Base-by-base conservation (phyloP, 92 coral and sea anemone species). In the Nematostella vectensis region DNA sequence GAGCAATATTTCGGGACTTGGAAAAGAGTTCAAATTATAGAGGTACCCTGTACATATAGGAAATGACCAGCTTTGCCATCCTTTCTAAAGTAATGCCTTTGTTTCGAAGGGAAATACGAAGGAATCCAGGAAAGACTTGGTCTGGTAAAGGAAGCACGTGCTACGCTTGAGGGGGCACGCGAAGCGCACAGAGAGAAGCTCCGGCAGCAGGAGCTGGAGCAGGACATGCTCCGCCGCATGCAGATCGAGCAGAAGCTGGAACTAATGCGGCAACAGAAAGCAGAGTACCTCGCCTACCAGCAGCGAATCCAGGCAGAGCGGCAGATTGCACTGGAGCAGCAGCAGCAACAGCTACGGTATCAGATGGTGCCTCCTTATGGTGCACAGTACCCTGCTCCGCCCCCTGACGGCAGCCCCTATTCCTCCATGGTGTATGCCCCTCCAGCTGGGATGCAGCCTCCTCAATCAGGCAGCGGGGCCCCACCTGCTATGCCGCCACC, bases 221-320 rank as follows among this genome's bases (percentile, higher is more conserved):
- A 91, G 59, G 96, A 91, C 67, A 91, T 86, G 96, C 65, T 91
- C 26, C 44, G 98, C 28, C 96, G 98, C 25, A 86, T 91, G 86
- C 98, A 91, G 67, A 91, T 91, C 29, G 98, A 85, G 62, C 91
- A 91, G 68, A 91, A 91, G 48, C 77, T 91, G 27, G 98, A 91
- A 50, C 74, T 91, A 39, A 77, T 91, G 87, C 72, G 98, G 28
- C 98, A 91, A 54, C 98, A 91, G 70, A 91, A 86, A 40, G 96
- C 94, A 1, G 98, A 91, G 45, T 91, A 91, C 58, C 50, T 91
- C 56, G 83, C 89, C 8, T 91, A 86, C 56, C 98, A 91, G 60
- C 94, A 91, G 58, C 86, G 80, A 25, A 54, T 91, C 24, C 96
- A 91, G 49, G 51, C 83, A 12, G 96, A 91, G 52, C 69, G 98